These are phyloP conservation scores for Dendroctonus valens DNA, from an alignment of 1,140 invertebrate species.

Conservation along the genomic window DNA sequence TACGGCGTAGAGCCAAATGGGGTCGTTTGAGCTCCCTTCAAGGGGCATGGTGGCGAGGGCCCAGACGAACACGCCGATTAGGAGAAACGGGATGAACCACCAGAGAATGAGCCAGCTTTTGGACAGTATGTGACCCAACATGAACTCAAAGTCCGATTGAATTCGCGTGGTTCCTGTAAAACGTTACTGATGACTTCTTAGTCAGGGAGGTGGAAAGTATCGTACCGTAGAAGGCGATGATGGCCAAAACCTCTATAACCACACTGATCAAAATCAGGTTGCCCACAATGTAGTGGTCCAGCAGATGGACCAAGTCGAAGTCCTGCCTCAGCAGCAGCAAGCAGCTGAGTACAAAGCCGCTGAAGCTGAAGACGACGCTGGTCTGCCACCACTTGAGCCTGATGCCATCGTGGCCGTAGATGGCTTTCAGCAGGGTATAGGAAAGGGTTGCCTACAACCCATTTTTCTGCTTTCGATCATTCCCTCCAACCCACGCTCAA, in stretches of 20 bases:
- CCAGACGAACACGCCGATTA: conserved; percentile 51
- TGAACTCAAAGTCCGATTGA: conserved; percentile 57
- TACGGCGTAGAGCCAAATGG: conserved; percentile 49
- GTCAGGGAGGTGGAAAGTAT: not conserved
- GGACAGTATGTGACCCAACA: conserved; percentile 53
- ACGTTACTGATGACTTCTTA: not conserved
- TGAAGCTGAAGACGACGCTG: conserved; percentile 42
- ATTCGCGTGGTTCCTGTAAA: conserved; percentile 51
- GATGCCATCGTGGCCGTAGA: conserved; percentile 49
- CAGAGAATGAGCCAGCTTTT: conserved; percentile 53
- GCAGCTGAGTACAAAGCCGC: conserved; percentile 48
- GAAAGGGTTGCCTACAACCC: conserved; percentile 52
- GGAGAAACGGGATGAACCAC: conserved; percentile 51
- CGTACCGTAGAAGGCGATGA: conserved; percentile 55
- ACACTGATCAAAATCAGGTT: conserved; percentile 52
- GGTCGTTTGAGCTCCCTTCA: conserved; percentile 41
- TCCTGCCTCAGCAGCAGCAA: conserved; percentile 38
- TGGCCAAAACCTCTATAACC: conserved; percentile 53
- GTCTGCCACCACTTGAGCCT: conserved; percentile 51
- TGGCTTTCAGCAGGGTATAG: conserved; percentile 52
- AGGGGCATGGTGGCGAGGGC: conserved; percentile 45
- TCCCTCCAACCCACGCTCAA: not conserved
- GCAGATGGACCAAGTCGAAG: conserved; percentile 51
- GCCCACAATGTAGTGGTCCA: conserved; percentile 56
- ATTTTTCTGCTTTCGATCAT: not conserved